Evolutionary conservation across 2,888 invertebrate species (phyloP).

Genomic region (Glyphotaelius pellucidus): DNA sequence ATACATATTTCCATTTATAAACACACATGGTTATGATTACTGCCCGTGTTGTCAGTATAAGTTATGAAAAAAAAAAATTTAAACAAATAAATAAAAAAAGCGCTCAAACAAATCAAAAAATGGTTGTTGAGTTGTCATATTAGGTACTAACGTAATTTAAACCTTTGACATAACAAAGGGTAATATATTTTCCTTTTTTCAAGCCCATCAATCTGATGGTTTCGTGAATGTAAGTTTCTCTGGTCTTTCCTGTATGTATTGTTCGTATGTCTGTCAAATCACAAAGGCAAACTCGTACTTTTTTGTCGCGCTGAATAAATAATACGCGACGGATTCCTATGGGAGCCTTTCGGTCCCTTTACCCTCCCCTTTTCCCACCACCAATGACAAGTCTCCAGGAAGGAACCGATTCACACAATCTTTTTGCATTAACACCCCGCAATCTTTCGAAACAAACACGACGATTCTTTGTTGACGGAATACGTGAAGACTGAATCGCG

Average conservation of each 20-base stretch:
- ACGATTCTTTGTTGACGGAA: not conserved
- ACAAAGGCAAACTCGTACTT: constrained; percentile 55
- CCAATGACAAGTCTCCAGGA: not conserved
- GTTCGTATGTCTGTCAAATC: constrained; percentile 54
- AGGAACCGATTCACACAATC: not conserved
- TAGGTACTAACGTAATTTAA: no score
- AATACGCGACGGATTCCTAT: constrained; percentile 9
- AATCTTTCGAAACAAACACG: not conserved
- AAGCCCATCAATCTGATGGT: not conserved
- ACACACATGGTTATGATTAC: no score
- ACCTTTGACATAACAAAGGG: no score
- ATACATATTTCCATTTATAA: no score
- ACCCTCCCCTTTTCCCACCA: not conserved
- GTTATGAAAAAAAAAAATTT: no score
- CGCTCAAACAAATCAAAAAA: no score
- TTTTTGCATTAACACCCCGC: not conserved
- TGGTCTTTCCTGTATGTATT: not conserved
- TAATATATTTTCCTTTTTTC: not conserved
- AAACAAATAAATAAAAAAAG: no score
- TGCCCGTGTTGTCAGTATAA: no score
- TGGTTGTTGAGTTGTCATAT: not conserved
- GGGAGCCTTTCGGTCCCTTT: not conserved
- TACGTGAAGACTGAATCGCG: not conserved
- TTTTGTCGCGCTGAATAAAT: constrained; percentile 57
- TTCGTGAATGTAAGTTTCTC: not conserved